phyloP scores from a whole-genome alignment of 2,797 vertebrate genomes.

The Alauda arvensis region DNA sequence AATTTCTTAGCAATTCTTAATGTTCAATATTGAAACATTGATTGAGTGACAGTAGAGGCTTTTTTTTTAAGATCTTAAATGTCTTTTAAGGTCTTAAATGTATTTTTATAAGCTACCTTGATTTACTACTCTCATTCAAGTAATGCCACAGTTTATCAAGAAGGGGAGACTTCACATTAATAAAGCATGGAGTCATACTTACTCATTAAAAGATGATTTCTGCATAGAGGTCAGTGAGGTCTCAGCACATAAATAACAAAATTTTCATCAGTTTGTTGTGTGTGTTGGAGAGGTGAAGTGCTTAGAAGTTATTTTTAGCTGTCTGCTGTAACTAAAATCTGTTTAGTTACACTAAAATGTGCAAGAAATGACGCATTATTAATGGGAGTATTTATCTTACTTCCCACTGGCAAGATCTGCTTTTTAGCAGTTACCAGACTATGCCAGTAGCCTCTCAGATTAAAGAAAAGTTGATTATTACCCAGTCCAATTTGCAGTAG shows the following conservation, averaged over 20 bases:
- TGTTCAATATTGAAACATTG: neutral
- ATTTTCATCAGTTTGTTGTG: fast-evolving
- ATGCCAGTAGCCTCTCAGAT: neutral
- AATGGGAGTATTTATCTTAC: neutral
- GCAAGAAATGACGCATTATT: neutral
- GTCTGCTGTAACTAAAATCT: neutral
- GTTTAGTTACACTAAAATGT: neutral
- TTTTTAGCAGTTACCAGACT: neutral
- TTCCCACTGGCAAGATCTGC: neutral
- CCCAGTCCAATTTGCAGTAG: neutral
- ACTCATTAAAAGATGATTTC: neutral
- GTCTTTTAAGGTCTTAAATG: neutral
- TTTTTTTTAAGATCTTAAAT: neutral
- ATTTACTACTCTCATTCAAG: neutral
- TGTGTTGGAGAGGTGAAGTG: neutral
- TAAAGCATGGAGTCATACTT: neutral
- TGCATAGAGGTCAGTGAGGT: neutral
- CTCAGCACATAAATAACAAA: neutral
- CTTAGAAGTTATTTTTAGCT: neutral
- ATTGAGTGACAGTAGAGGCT: neutral
- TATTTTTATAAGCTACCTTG: neutral
- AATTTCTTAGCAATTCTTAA: neutral
- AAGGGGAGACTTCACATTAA: neutral
- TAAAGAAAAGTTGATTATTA: neutral
- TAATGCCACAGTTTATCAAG: neutral